phyloP scores from a whole-genome alignment of 2,113 vertebrate genomes.

The Prunella himalayana region DNA sequence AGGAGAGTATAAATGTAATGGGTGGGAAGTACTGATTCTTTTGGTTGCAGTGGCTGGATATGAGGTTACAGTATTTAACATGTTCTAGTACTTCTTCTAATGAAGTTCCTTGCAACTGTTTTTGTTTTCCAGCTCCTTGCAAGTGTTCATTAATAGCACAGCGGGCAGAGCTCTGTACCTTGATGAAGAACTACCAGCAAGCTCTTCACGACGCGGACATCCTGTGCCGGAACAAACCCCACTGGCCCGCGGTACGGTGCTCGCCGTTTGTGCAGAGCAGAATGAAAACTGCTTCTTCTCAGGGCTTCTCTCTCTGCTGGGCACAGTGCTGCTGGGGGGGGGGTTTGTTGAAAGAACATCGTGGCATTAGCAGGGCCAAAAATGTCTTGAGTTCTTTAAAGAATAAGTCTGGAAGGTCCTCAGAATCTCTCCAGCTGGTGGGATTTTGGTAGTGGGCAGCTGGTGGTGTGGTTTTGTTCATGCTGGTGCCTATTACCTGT shows the following conservation, averaged over 20 bases:
- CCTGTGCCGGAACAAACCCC: slow-evolving; percentile 78
- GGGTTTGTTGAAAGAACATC: not conserved
- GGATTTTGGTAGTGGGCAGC: not conserved
- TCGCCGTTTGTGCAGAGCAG: not conserved
- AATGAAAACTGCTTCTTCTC: not conserved
- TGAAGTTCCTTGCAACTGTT: not conserved
- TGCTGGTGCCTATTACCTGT: not conserved
- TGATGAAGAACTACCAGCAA: slow-evolving; percentile 82
- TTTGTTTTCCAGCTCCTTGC: slow-evolving; percentile 76
- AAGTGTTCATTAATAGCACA: slow-evolving; percentile 77
- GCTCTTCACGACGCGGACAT: slow-evolving; percentile 76
- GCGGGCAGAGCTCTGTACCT: slow-evolving; percentile 78
- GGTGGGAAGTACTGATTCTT: not conserved
- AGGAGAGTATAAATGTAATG: not conserved
- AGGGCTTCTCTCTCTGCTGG: not conserved
- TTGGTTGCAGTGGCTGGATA: not conserved
- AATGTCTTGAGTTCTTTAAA: not conserved
- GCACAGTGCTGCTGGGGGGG: not conserved
- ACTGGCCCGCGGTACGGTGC: slow-evolving; percentile 78
- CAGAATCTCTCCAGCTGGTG: not conserved
- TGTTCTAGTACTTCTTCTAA: not conserved
- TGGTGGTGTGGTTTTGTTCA: not conserved
- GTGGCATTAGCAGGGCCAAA: not conserved
- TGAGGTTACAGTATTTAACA: not conserved
- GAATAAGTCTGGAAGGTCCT: not conserved